Percentiles rank a stretch among this genome's conserved stretches.
Evolutionary conservation across 2,113 vertebrate species (phyloP).

Genomic region (Podarcis muralis): DNA sequence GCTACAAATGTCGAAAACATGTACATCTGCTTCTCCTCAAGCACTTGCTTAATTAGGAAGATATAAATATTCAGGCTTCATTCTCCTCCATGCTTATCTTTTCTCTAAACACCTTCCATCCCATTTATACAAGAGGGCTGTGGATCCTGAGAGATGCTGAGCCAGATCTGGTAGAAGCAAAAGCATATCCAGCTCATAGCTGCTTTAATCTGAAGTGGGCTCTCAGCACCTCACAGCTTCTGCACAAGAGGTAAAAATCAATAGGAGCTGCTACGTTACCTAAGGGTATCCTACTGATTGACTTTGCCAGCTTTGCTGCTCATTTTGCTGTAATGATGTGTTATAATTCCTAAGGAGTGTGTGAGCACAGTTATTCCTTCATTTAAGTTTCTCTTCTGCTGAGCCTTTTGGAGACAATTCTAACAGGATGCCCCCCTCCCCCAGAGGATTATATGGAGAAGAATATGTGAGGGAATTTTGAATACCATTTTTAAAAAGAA

Average conservation of each 20-base stretch:
- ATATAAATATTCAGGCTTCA: slow-evolving; percentile 61
- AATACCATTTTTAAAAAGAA: not conserved
- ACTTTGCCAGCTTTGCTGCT: slow-evolving; percentile 54
- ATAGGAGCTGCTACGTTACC: slow-evolving; percentile 32
- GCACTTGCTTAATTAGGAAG: slow-evolving; percentile 44
- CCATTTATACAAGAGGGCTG: slow-evolving; percentile 10
- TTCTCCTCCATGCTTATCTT: slow-evolving; percentile 26
- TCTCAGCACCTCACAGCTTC: not conserved
- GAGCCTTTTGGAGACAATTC: not conserved
- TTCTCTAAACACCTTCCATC: slow-evolving; percentile 22
- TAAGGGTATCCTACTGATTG: slow-evolving; percentile 53
- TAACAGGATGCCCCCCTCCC: not conserved
- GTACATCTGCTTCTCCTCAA: slow-evolving; percentile 37
- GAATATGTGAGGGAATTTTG: not conserved
- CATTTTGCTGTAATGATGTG: slow-evolving; percentile 46
- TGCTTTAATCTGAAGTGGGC: slow-evolving; percentile 21
- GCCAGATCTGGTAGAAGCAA: not conserved
- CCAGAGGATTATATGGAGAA: not conserved
- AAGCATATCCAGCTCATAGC: not conserved
- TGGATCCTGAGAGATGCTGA: slow-evolving; percentile 8
- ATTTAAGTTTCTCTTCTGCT: slow-evolving; percentile 36
- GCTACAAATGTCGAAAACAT: slow-evolving; percentile 37
- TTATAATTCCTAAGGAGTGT: slow-evolving; percentile 50
- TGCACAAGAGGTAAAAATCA: slow-evolving; percentile 30
- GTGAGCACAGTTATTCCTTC: slow-evolving; percentile 29